phyloP scores from a whole-genome alignment of 2,888 invertebrate genomes.

The Nymphalis urticae region DNA sequence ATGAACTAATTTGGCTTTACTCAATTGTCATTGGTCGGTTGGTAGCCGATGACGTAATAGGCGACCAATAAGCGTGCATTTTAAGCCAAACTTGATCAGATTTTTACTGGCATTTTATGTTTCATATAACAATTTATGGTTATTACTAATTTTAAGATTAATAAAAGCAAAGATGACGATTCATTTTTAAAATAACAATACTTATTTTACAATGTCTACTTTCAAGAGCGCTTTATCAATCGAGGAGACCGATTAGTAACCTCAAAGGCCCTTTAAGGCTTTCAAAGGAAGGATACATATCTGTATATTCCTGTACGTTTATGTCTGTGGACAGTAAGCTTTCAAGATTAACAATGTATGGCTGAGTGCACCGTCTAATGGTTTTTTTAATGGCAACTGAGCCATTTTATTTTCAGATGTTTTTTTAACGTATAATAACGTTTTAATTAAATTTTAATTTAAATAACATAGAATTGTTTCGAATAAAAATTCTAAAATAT shows the following conservation, averaged over 20 bases:
- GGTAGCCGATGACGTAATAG: too few relatives aligned
- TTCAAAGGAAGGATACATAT: conserved; percentile 8
- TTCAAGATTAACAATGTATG: neutral
- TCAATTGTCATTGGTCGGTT: too few relatives aligned
- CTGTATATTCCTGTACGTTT: conserved; percentile 1
- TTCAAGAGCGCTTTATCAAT: conserved; percentile 9
- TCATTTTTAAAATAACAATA: neutral
- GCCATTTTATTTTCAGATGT: too few relatives aligned
- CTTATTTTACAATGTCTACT: neutral
- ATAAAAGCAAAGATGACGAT: neutral
- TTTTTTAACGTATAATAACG: too few relatives aligned
- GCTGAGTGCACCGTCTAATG: neutral
- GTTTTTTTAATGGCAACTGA: neutral
- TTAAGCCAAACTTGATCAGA: too few relatives aligned
- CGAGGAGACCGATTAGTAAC: conserved; percentile 22
- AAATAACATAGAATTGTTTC: neutral
- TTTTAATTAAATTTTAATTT: too few relatives aligned
- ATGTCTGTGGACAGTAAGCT: neutral
- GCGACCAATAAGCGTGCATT: too few relatives aligned
- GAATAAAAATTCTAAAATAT: too few relatives aligned
- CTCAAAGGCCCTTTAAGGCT: conserved; percentile 21
- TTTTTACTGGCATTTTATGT: too few relatives aligned
- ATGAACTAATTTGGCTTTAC: too few relatives aligned
- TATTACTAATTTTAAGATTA: too few relatives aligned
- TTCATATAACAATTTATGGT: too few relatives aligned